Evolutionary conservation across 2,888 invertebrate species (phyloP).

Genomic region (Hydrotaea cyrtoneurina): DNA sequence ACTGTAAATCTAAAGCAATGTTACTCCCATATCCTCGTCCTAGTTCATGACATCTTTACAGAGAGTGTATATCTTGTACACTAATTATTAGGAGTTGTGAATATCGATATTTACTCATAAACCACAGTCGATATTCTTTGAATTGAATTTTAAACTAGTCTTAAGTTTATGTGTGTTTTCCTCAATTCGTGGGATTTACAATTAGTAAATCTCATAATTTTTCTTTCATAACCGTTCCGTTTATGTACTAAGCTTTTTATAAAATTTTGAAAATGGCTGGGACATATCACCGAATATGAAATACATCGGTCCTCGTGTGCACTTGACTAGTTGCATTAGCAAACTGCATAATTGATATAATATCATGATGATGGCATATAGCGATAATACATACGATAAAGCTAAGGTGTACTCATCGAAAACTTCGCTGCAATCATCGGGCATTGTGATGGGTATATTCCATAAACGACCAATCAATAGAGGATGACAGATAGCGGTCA

Average conservation of each 20-base stretch:
- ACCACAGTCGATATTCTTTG: not conserved
- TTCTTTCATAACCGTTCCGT: not conserved
- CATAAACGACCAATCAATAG: conserved; percentile 80
- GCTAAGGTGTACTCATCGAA: conserved; percentile 85
- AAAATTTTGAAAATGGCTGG: conserved; percentile 61
- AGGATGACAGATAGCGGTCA: conserved; percentile 93
- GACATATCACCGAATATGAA: conserved; percentile 61
- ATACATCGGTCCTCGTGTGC: conserved; percentile 52
- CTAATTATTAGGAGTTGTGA: too few relatives aligned
- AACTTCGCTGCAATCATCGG: conserved; percentile 92
- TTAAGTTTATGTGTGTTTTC: not conserved
- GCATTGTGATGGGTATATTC: conserved; percentile 84
- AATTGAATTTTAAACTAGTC: not conserved
- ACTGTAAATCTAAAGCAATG: too few relatives aligned
- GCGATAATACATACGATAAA: conserved; percentile 52
- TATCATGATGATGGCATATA: conserved; percentile 52
- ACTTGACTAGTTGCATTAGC: conserved; percentile 54
- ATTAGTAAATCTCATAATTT: not conserved
- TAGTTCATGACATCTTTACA: too few relatives aligned
- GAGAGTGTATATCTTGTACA: too few relatives aligned
- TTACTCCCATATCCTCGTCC: too few relatives aligned
- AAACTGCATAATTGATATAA: conserved; percentile 50
- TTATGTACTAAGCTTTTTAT: conserved; percentile 59
- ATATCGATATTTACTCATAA: too few relatives aligned
- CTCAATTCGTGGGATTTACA: not conserved